Evolutionary conservation across 2,797 vertebrate species (phyloP).

Genomic region (Lepus oiostolus): DNA sequence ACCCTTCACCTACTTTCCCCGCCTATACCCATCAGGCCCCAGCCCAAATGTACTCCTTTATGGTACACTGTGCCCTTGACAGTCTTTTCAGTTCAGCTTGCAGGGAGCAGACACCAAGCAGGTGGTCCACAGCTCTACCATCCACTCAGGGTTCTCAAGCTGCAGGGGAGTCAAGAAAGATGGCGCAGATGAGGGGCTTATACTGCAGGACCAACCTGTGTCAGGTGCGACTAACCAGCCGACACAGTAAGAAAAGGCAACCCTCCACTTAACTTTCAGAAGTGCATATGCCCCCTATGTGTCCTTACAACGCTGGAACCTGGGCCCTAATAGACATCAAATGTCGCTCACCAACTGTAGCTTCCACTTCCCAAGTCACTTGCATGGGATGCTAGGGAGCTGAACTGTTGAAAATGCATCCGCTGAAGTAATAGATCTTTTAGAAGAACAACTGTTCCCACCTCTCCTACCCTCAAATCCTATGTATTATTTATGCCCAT

Average conservation of each 20-base stretch:
- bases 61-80: neutral
- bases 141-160: too few species aligned
- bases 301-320: too few species aligned
- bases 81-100: neutral
- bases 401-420: neutral
- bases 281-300: neutral
- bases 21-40: neutral
- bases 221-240: neutral
- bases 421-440: neutral
- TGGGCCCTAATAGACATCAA: slow-evolving; percentile 5
- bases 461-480: slow-evolving; percentile 35
- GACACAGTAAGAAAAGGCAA: too few species aligned
- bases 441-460: slow-evolving; percentile 68
- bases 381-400: slow-evolving; percentile 68
- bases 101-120: neutral
- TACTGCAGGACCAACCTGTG: neutral
- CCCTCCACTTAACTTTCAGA: neutral
- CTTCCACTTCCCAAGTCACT: slow-evolving; percentile 69
- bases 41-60: neutral
- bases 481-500: slow-evolving; percentile 70
- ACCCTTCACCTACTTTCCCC: neutral
- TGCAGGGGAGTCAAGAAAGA: neutral
- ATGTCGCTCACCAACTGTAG: neutral
- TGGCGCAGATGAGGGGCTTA: rapidly evolving
- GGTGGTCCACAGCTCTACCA: neutral